Evolutionary conservation across 1,140 invertebrate species (phyloP), one percentile per base, ranked within the genome.

Genomic region (Drosophila mojavensis): DNA sequence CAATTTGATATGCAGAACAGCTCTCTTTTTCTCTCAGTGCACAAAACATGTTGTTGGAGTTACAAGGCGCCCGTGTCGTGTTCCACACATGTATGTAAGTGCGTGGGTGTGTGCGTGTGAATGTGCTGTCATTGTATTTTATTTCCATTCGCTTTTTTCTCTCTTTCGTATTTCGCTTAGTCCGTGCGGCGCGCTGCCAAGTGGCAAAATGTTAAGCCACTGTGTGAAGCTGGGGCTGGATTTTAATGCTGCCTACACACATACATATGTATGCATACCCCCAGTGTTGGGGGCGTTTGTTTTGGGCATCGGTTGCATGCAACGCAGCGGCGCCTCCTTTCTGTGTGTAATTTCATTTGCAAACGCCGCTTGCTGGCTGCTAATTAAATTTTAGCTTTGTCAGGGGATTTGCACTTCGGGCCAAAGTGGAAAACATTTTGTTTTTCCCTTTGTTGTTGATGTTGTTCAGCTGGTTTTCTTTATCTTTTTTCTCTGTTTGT

Each of bases 341-440:
- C 58, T 82, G 81, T 88, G 43, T 89, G 73, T 86, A 89, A 88
- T 89, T 88, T 80, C 84, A 88, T 88, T 88, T 88, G 84, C 79
- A 88, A 83, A 79, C 80, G 83, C 84, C 84, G 83, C 84, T 88
- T 88, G 83, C 83, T 80, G 73, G 79, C 80, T 82, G 84, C 83
- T 88, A 88, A 88, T 88, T 88, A 88, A 88, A 88, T 88, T 88
- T 88, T 78, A 88, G 83, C 83, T 88, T 88, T 89, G 83, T 89
- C 84, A 83, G 68, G 83, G 83, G 83, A 88, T 88, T 88, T 88
- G 80, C 81, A 75, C 71, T 74, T 60, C 60, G 62, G 58, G 26
- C 43, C 43, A 47, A 48, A 47, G 43, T 48, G 43, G 58, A 48
- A 28, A 30, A n/a, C 41, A 59, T 41, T 60, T 65, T 61, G 48